Evolutionary conservation across 2,888 invertebrate species (phyloP).

Genomic region (Netelia melanura): DNA sequence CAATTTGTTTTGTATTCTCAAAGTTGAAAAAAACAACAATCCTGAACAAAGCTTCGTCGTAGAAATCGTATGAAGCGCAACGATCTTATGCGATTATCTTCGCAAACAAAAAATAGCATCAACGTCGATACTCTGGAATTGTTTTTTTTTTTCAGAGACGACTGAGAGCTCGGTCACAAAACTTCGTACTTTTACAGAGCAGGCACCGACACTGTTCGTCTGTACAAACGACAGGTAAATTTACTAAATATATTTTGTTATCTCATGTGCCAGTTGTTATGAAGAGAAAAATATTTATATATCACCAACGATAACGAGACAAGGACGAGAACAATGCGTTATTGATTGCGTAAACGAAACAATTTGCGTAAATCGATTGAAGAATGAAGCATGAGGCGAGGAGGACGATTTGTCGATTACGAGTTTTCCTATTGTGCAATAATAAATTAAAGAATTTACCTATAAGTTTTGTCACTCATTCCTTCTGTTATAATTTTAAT

Average conservation of each 20-base stretch:
- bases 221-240: slow-evolving; percentile 17
- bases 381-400: neutral
- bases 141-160: neutral
- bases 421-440: neutral
- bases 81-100: slow-evolving; percentile 20
- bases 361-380: slow-evolving; percentile 5
- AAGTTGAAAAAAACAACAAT: neutral
- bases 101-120: neutral
- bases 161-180: slow-evolving; percentile 39
- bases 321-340: slow-evolving; percentile 16
- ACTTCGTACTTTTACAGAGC: slow-evolving; percentile 58
- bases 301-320: slow-evolving; percentile 20
- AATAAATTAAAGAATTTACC: neutral
- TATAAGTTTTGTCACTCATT: neutral
- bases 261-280: slow-evolving; percentile 6
- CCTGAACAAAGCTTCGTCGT: neutral
- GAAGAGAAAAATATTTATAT: neutral
- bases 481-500: neutral
- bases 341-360: neutral
- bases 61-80: slow-evolving; percentile 19
- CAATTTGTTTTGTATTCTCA: slow-evolving; percentile 1
- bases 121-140: slow-evolving; percentile 1
- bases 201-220: slow-evolving; percentile 62
- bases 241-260: slow-evolving; percentile 31
- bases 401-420: neutral